Evolutionary conservation across 2,888 invertebrate species (phyloP), one percentile per base, ranked within the genome.

Genomic region (Automeris io): DNA sequence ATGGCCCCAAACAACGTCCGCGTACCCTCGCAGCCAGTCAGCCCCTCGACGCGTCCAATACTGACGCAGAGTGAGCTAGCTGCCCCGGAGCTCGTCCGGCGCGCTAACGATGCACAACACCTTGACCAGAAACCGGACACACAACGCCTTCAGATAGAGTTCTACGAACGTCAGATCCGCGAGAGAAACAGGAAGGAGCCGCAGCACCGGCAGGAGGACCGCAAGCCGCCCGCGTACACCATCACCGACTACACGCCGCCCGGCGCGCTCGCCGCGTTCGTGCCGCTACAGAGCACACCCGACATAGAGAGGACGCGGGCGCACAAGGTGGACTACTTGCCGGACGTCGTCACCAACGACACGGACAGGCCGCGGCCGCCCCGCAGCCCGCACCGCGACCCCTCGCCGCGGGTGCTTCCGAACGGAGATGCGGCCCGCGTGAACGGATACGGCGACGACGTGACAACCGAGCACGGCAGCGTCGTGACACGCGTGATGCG

Each of bases 401-500:
- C 61, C 11, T 49, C 54, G 11, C 57, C 58, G 9, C 52, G 46
- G 18, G 43, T 53, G 9, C 53, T 56, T 22, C 68, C 59, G 25
- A 71, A 72, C 40, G 74, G 75, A 1, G 54, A 61, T 32, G 44
- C 44, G 11, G 19, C 47, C 9, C 52, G 57, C 37, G 52, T 51
- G 13, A 56, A 57, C 37, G 66, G 52, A 24, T 40, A 45, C 11
- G 80, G 74, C 29, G 76, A 78, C 16, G 79, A 74, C 39, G 75
- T 76, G 43, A 67, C 89, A 23, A 88, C 87, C 9, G 90, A 90
- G 63, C 91, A 92, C 61, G 86, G 86, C 40, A 90, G 92, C 43
- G 90, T 91, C 16, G 90, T 90, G 43, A 88, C 88, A 34, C 91
- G 90, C 58, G 93, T 93, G n/a, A 93, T 93, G 93, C 86, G 89